Evolutionary conservation across 2,113 vertebrate species (phyloP), one percentile per base, ranked within the genome.

Genomic region (Melanerpes formicivorus): DNA sequence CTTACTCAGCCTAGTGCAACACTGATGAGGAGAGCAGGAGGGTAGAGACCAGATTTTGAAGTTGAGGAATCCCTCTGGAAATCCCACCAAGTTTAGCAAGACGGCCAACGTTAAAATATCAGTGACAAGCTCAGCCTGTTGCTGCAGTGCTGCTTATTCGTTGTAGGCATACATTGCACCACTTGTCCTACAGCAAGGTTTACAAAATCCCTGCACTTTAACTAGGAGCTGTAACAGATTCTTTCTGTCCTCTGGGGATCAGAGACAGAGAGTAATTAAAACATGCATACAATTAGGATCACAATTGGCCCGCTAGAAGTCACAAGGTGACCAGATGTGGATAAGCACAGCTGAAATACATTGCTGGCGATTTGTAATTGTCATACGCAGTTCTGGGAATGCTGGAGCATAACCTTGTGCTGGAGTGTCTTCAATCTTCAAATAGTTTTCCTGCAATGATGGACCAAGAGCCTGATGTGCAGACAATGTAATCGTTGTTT

Each of bases 291-390:
- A 65, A 11, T 85, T 89, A 76, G 62, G 79, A 62, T 65, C 72
- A 34, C 58, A 54, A 80, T 90, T 92, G 2, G 8, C 82, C 54
- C 82, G 64, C 48, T 75, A 50, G 67, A 80, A 85, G 72, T 70
- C 87, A 92, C 69, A 59, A 77, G 65, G 84, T 54, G 50, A 56
- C 62, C 93, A 96, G 91, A 93, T 91, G 87, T 66, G 73, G 55
- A 63, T 65, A 72, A 93, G 67, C 59, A 88, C 70, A 88, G 58
- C 42, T 91, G 84, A 94, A 88, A 81, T 81, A 46, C 2, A 52
- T 63, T 73, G 64, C 27, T 59, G 18, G 44, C 1, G 0, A 59
- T 95, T 92, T 91, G n/a, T 78, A 90, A 88, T 78, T 84, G 69
- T 87, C 76, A 34, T 22, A 78, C 40, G 65, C 75, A 63, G 6